Base-by-base conservation (phyloP, 1,140 invertebrate genomes). In the Linepithema humile region DNA sequence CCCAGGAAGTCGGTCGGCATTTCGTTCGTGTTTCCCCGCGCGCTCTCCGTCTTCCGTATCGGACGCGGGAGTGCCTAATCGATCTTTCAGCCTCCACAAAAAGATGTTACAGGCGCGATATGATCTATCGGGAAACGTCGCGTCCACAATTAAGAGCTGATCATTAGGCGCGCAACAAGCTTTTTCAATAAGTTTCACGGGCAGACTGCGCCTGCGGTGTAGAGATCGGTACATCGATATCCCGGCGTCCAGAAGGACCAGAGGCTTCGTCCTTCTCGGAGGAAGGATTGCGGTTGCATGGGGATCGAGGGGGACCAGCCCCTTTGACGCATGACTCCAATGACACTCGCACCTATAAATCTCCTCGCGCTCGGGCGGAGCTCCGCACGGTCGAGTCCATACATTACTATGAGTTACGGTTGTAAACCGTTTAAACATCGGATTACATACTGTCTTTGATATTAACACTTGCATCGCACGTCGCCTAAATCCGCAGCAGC, bases 381-480 rank as follows among this genome's bases (percentile, higher is more conserved):
- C 86, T 89, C 82, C 84, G 88, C 88, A 75, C 89, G 86, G 89
- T 75, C 87, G 90, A 92, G 90, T 92, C 89, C 92, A 94, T 94
- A 93, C 91, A 92, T 94, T 92, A 94, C 90, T 90, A 92, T 93
- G 92, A 94, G 91, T 94, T 93, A 93, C 92, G 92, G 90, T 90
- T 92, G 91, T 93, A 93, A 93, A 92, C 91, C 92, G 92, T 94
- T 94, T 93, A 93, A 94, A 94, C 92, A 94, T 92, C 91, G 91
- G 92, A 93, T 93, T 93, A 93, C 92, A 93, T 93, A 91, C 91
- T 91, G 90, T 91, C 90, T 92, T 90, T 88, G 89, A 92, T 93
- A 92, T 93, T 93, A 93, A 93, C 92, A 92, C 92, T 91, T 88
- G 91, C 90, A 85, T 82, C 84, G 82, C 84, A 77, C 74, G 59